Evolutionary conservation across 2,888 invertebrate species (phyloP).

Genomic region (Lamellibrachia satsuma): DNA sequence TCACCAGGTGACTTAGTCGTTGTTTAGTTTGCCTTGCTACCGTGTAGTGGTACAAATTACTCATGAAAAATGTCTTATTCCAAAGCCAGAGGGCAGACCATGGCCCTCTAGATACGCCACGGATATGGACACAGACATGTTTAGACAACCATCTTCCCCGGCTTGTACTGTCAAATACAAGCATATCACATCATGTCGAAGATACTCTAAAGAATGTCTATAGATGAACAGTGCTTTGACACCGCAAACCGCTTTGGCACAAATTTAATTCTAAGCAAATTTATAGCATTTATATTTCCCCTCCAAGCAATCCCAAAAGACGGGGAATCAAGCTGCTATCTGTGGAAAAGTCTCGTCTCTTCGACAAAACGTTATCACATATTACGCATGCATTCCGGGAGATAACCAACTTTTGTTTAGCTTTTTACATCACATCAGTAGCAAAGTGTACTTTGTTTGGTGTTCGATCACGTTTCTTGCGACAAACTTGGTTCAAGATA

Average conservation of each 20-base stretch:
- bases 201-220: background rate
- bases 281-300: background rate
- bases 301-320: background rate
- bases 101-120: too few species aligned
- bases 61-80: too few species aligned
- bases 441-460: background rate
- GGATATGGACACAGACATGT: background rate
- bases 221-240: too few species aligned
- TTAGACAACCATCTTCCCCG: background rate
- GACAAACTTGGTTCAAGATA: background rate
- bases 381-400: background rate
- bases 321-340: background rate
- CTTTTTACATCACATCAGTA: background rate
- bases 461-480: background rate
- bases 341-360: background rate
- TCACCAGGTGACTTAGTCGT: background rate
- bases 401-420: background rate
- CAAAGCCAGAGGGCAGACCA: too few species aligned
- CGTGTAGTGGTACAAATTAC: too few species aligned
- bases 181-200: constrained; percentile 10
- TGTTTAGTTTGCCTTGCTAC: too few species aligned
- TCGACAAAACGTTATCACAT: background rate
- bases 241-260: background rate
- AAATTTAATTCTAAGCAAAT: background rate
- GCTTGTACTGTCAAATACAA: background rate